phyloP scores from a whole-genome alignment of 2,113 vertebrate species.

The Chelonoidis abingdonii region DNA sequence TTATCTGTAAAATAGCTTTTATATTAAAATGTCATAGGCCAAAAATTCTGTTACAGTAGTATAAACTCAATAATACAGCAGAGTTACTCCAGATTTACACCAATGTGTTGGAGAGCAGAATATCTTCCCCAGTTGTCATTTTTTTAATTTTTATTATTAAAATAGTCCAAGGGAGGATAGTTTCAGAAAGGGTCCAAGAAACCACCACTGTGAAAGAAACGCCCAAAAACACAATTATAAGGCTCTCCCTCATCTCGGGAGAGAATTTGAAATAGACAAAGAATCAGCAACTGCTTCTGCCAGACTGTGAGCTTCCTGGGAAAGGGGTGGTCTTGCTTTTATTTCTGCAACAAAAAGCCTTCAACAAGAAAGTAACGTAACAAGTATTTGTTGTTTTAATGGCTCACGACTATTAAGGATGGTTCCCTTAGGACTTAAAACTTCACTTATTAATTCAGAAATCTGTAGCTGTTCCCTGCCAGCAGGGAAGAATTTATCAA shows the following conservation, averaged over 20 bases:
- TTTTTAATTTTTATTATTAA: background rate
- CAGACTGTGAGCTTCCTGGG: background rate
- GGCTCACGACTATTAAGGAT: background rate
- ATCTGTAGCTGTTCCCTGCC: background rate
- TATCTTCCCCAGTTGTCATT: background rate
- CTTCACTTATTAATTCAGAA: background rate
- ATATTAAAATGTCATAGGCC: background rate
- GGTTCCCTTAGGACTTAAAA: background rate
- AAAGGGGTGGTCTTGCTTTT: background rate
- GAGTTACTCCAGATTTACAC: background rate
- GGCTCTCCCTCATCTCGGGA: background rate
- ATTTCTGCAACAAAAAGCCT: background rate
- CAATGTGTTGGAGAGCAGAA: background rate
- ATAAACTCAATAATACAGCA: background rate
- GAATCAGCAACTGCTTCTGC: background rate
- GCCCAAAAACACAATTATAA: background rate
- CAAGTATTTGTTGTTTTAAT: background rate
- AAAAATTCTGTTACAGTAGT: background rate
- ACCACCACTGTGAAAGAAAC: background rate
- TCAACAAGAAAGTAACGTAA: background rate
- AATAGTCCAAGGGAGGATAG: background rate
- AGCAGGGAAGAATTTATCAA: background rate
- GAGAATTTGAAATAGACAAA: background rate
- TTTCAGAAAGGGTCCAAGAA: background rate
- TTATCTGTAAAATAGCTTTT: background rate